Percentiles rank a stretch among this genome's conserved stretches.
Evolutionary conservation across 2,888 invertebrate genomes (phyloP).

Genomic region (Eupithecia subumbrata): DNA sequence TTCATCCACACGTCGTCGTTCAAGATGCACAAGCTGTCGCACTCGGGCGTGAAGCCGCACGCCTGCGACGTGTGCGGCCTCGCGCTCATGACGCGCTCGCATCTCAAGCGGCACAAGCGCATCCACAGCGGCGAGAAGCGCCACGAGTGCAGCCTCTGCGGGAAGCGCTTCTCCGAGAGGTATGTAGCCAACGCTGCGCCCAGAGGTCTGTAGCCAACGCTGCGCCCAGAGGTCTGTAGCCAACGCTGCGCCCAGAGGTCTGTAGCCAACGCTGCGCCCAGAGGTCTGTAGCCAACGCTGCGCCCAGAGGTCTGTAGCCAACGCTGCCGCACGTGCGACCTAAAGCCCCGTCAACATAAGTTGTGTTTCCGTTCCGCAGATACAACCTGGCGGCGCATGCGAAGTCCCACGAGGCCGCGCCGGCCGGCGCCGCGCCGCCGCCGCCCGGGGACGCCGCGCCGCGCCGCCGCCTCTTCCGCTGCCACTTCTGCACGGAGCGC

Average conservation of each 20-base stretch:
- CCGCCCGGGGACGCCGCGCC: constrained; percentile 44
- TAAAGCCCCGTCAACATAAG: neutral
- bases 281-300: constrained; percentile 58
- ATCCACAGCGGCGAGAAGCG: constrained; percentile 86
- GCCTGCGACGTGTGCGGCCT: constrained; percentile 85
- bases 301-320: neutral
- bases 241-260: neutral
- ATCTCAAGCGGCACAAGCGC: constrained; percentile 87
- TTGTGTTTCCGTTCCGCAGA: constrained; percentile 21
- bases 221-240: constrained; percentile 74
- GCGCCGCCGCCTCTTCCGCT: constrained; percentile 72
- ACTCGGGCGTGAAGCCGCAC: constrained; percentile 85
- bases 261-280: constrained; percentile 81
- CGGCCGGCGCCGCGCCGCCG: constrained; percentile 34
- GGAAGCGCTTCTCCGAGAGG: constrained; percentile 85
- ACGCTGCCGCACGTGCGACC: neutral
- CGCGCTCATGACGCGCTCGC: constrained; percentile 86
- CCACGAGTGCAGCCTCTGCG: constrained; percentile 83
- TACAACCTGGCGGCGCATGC: constrained; percentile 79
- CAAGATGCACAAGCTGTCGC: constrained; percentile 87
- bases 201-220: neutral
- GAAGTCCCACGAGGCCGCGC: constrained; percentile 67
- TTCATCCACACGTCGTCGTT: constrained; percentile 88
- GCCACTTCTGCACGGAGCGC: constrained; percentile 74
- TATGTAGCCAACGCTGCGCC: constrained; percentile 46